Percentiles rank a stretch among this genome's conserved stretches.
Evolutionary conservation across 2,888 invertebrate species (phyloP).

Genomic region (Diloba caeruleocephala): DNA sequence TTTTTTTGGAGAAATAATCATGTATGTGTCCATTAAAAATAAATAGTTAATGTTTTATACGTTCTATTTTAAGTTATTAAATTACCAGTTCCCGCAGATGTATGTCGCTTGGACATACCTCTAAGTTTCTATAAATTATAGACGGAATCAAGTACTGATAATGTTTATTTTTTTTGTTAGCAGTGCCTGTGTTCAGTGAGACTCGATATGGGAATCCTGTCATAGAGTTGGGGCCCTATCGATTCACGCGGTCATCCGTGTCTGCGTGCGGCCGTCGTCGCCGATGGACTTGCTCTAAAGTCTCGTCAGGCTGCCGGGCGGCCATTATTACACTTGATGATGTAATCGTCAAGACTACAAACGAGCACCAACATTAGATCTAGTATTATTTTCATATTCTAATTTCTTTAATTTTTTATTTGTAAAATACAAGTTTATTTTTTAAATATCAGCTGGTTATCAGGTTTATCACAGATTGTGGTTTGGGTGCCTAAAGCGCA

Average conservation of each 20-base stretch:
- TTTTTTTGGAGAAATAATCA: no score
- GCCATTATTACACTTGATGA: constrained; percentile 59
- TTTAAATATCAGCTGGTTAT: no score
- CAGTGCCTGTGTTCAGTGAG: constrained; percentile 27
- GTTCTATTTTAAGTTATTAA: no score
- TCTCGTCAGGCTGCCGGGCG: constrained; percentile 55
- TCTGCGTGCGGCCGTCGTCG: constrained; percentile 45
- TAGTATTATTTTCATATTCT: neutral
- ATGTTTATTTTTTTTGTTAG: neutral
- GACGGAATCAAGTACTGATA: neutral
- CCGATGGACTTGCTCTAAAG: constrained; percentile 55
- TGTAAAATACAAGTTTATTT: neutral
- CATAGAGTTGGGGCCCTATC: constrained; percentile 63
- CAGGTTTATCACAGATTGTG: no score
- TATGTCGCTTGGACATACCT: no score
- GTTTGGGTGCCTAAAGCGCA: no score
- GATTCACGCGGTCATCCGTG: constrained; percentile 53
- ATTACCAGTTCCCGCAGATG: no score
- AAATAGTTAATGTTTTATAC: no score
- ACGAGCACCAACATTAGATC: constrained; percentile 65
- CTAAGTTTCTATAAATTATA: no score
- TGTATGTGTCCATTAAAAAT: no score
- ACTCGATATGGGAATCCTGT: constrained; percentile 52
- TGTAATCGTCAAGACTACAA: constrained; percentile 58
- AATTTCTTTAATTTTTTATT: neutral